phyloP scores from a whole-genome alignment of 2,113 vertebrate species.

The Phoxinus phoxinus region DNA sequence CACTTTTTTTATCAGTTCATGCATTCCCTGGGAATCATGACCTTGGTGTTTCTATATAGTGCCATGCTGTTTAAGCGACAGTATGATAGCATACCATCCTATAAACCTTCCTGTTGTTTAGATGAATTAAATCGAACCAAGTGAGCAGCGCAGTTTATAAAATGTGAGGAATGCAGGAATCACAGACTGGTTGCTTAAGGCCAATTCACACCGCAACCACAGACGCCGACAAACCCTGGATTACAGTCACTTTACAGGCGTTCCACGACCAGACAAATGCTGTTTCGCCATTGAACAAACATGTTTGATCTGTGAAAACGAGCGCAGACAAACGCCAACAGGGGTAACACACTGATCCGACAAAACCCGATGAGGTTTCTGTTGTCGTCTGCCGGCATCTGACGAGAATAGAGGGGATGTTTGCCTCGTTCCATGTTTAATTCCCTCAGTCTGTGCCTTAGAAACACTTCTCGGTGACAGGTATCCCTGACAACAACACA shows the following conservation, averaged over 20 bases:
- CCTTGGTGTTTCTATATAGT: neutral
- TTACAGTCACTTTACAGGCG: no score
- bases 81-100: neutral
- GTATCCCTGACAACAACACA: constrained; percentile 12
- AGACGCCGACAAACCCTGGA: no score
- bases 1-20: neutral
- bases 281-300: no score
- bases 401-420: neutral
- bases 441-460: neutral
- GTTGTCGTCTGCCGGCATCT: no score
- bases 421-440: neutral
- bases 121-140: neutral
- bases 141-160: neutral
- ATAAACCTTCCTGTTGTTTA: neutral
- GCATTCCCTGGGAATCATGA: neutral
- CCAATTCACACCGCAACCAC: no score
- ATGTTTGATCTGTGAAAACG: no score
- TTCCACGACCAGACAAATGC: no score
- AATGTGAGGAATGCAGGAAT: neutral
- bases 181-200: constrained; percentile 6
- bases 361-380: no score
- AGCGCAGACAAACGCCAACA: no score
- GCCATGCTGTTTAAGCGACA: neutral
- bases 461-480: neutral
- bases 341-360: neutral